A percentile compares a stretch with the other conserved stretches of the same genome.
Conservation (phyloP, 2,797 vertebrate genomes). For the Streptopelia turtur region DNA sequence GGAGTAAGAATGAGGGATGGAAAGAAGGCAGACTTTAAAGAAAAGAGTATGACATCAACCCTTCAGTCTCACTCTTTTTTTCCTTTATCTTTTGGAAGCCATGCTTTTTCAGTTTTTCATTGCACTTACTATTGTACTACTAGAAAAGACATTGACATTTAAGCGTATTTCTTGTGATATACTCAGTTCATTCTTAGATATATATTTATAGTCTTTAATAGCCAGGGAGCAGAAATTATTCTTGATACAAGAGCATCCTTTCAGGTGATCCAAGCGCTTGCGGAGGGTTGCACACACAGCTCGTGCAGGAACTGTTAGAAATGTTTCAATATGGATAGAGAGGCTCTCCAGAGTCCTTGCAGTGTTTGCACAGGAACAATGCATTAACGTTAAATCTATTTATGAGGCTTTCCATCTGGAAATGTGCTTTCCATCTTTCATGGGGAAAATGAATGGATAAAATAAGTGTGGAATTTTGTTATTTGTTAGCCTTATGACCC, state of each 20-base stretch:
- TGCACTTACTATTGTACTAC: not conserved
- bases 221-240: not conserved
- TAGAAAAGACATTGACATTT: not conserved
- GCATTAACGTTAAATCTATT: rapidly evolving
- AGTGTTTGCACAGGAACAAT: not conserved
- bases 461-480: not conserved
- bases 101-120: not conserved
- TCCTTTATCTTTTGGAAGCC: not conserved
- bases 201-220: not conserved
- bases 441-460: not conserved
- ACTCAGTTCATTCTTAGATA: not conserved
- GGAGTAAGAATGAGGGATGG: not conserved
- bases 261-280: not conserved
- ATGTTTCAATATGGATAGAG: rapidly evolving
- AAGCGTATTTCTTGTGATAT: not conserved
- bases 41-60: not conserved
- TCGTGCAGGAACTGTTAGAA: not conserved
- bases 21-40: not conserved
- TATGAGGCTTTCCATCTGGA: not conserved
- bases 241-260: not conserved
- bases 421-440: not conserved
- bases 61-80: not conserved
- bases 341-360: not conserved
- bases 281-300: not conserved
- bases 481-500: not conserved